phyloP scores from a whole-genome alignment of 2,797 vertebrate genomes.

The Acomys russatus region DNA sequence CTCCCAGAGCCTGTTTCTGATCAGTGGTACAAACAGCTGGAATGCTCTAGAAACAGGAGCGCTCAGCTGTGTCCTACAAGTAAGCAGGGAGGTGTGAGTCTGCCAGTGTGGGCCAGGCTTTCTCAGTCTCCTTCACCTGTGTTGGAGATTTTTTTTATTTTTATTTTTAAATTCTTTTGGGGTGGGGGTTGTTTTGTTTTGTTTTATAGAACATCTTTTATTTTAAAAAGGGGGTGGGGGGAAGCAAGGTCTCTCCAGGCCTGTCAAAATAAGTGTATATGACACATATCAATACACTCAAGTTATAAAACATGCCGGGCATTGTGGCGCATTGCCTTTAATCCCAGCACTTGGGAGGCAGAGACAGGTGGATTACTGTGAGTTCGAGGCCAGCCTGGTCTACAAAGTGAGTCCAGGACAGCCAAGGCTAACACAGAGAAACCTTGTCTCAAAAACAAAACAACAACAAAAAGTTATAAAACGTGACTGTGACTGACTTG shows the following conservation, averaged over 20 bases:
- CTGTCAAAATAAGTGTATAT: not conserved
- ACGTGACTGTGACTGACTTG: no score
- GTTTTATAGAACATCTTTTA: not conserved
- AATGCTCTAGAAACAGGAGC: not conserved
- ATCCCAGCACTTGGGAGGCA: no score
- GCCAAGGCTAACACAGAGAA: no score
- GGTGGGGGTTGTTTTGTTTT: not conserved
- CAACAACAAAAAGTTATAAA: not conserved
- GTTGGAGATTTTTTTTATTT: not conserved
- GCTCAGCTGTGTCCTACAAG: rapidly evolving
- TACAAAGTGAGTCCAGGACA: no score
- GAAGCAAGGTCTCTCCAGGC: not conserved
- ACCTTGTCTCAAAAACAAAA: no score
- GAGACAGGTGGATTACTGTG: no score
- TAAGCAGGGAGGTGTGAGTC: not conserved
- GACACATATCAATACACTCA: not conserved
- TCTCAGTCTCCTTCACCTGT: not conserved
- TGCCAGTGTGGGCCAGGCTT: not conserved
- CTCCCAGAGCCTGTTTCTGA: not conserved
- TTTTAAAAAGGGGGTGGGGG: not conserved
- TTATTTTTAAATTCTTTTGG: not conserved
- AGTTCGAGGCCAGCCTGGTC: no score
- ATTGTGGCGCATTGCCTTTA: no score
- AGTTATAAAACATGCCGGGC: not conserved
- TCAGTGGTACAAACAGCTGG: not conserved